These are phyloP conservation scores for Rhabdomys pumilio DNA, from an alignment of 2,797 vertebrate genomes.

Conservation along the genomic window DNA sequence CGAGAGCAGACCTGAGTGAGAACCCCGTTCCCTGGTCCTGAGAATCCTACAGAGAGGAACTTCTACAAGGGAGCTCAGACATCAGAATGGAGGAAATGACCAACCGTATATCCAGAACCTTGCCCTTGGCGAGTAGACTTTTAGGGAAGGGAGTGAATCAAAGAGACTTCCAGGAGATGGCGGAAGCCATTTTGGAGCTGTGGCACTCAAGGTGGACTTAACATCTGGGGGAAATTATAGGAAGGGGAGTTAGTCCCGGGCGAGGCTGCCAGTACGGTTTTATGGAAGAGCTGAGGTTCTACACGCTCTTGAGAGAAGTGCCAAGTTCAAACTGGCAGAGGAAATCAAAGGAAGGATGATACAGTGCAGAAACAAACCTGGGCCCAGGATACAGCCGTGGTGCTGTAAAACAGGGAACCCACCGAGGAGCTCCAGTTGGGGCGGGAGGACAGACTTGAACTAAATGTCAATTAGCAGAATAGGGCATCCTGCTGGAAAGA, in stretches of 20 bases:
- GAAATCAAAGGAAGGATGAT: conserved; percentile 21
- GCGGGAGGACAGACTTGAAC: background rate
- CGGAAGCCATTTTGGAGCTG: conserved; percentile 49
- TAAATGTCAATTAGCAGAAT: background rate
- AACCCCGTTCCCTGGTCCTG: background rate
- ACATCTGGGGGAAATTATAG: conserved; percentile 50
- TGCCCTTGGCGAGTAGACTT: conserved; percentile 61
- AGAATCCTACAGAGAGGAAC: background rate
- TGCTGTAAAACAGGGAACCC: background rate
- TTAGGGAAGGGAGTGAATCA: conserved; percentile 66
- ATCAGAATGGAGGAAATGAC: background rate
- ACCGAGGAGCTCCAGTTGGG: background rate
- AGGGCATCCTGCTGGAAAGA: conserved; percentile 15
- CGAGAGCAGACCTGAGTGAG: background rate
- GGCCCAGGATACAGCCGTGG: accelerated
- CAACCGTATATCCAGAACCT: background rate
- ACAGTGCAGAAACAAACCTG: background rate
- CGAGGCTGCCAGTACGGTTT: conserved; percentile 46
- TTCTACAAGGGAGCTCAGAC: background rate
- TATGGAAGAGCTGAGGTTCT: conserved; percentile 75
- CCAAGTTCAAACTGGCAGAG: conserved; percentile 63
- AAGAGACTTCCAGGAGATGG: conserved; percentile 69
- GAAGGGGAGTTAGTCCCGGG: conserved; percentile 46
- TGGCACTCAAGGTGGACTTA: conserved; percentile 65
- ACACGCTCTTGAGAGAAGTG: conserved; percentile 54